A percentile compares a stretch with the other conserved stretches of the same genome.
Evolutionary conservation across 2,797 vertebrate genomes (phyloP).

Genomic region (Pipistrellus pipistrellus): DNA sequence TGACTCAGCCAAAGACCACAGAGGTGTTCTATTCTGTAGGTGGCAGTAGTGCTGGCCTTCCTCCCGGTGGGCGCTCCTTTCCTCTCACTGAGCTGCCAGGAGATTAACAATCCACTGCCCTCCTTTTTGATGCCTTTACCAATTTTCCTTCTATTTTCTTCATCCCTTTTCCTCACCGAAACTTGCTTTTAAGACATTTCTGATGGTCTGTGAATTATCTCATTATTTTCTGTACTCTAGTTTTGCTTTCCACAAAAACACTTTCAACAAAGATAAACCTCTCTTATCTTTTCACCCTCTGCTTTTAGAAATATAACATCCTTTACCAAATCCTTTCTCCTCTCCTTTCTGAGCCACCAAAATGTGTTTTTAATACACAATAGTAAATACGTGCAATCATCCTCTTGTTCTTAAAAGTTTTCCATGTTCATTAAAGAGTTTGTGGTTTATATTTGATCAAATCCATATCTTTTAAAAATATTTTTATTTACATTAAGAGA

Average conservation of each 20-base stretch:
- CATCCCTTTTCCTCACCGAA: not conserved
- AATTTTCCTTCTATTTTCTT: not conserved
- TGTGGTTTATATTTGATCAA: not conserved
- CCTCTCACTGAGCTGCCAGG: not conserved
- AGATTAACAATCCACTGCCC: not conserved
- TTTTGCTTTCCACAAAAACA: not conserved
- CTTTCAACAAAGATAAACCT: constrained; percentile 9
- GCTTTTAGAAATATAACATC: not conserved
- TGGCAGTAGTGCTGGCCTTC: not conserved
- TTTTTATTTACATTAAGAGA: not conserved
- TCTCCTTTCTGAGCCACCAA: not conserved
- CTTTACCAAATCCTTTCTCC: not conserved
- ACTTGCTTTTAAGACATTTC: not conserved
- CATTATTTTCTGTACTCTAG: not conserved
- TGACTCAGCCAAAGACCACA: not conserved
- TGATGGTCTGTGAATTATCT: not conserved
- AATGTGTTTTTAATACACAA: not conserved
- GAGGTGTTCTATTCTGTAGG: not conserved
- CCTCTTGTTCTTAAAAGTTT: not conserved
- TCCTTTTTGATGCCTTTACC: not conserved
- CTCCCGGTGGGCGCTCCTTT: not conserved
- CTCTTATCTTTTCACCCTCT: not conserved
- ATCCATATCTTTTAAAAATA: not conserved
- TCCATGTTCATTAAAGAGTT: not conserved
- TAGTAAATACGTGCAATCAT: not conserved